Conservation (phyloP, 2,113 vertebrate genomes). For the Pycnonotus jocosus region DNA sequence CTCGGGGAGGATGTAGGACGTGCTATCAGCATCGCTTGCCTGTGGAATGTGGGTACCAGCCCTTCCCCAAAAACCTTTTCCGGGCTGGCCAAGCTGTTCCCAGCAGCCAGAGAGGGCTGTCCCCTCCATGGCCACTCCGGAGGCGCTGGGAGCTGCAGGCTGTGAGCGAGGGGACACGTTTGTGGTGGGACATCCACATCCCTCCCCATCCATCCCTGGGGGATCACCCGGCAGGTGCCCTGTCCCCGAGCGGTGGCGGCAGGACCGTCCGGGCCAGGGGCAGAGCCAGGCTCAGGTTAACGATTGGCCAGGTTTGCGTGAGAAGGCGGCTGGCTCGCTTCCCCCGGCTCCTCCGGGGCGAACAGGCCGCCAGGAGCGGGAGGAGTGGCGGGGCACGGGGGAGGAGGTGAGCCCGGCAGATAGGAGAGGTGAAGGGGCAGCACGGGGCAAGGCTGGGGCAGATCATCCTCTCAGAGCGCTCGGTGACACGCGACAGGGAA, state of each 20-base stretch:
- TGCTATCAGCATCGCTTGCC: rapidly evolving
- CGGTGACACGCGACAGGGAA: not conserved
- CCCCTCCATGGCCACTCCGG: rapidly evolving
- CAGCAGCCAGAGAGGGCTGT: not conserved
- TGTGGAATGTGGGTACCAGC: rapidly evolving
- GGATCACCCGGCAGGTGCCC: rapidly evolving
- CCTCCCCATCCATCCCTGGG: not conserved
- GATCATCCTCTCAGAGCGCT: rapidly evolving
- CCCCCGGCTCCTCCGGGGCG: not conserved
- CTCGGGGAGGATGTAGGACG: not conserved
- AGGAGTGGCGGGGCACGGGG: not conserved
- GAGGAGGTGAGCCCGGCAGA: not conserved
- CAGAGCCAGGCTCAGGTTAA: slow-evolving; percentile 28
- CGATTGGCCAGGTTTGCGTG: slow-evolving; percentile 63
- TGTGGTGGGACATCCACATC: too few relatives aligned
- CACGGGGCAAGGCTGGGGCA: not conserved
- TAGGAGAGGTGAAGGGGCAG: slow-evolving; percentile 31
- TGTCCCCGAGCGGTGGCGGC: not conserved
- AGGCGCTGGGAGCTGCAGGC: not conserved
- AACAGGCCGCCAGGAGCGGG: not conserved
- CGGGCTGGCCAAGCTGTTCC: not conserved
- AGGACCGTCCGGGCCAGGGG: not conserved
- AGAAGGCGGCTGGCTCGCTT: slow-evolving; percentile 30
- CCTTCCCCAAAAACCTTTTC: not conserved
- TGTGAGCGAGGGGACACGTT: rapidly evolving